A percentile compares a stretch with the other conserved stretches of the same genome.
Evolutionary conservation across 2,113 vertebrate species (phyloP).

Genomic region (Setophaga coronata): DNA sequence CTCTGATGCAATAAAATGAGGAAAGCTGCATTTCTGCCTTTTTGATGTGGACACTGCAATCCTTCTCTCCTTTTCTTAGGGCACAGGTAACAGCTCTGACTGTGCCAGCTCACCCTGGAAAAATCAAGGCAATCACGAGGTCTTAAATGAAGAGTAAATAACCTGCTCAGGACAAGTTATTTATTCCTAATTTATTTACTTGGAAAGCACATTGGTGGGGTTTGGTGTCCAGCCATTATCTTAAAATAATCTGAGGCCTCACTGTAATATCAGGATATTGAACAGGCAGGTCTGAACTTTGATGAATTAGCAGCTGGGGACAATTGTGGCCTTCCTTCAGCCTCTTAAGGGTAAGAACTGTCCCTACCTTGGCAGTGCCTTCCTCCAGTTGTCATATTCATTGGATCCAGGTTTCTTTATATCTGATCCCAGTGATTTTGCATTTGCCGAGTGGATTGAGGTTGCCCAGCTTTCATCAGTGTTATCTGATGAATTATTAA

Average conservation of each 20-base stretch:
- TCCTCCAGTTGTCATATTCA: fast-evolving
- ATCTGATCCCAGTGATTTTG: not conserved
- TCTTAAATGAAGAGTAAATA: not conserved
- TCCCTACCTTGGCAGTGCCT: not conserved
- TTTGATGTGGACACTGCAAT: not conserved
- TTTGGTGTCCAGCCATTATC: not conserved
- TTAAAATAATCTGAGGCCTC: not conserved
- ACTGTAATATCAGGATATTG: not conserved
- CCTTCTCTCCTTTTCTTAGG: not conserved
- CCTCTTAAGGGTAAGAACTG: not conserved
- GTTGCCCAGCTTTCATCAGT: not conserved
- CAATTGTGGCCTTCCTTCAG: fast-evolving
- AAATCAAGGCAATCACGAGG: not conserved
- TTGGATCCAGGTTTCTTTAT: not conserved
- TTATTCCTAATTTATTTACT: not conserved
- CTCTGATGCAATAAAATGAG: not conserved
- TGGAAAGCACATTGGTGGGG: not conserved
- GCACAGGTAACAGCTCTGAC: fast-evolving
- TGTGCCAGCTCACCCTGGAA: not conserved
- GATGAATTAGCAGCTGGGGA: not conserved
- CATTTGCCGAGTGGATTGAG: not conserved
- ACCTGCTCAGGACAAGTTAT: not conserved
- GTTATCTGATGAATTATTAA: not conserved
- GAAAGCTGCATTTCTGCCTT: not conserved
- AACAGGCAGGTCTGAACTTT: not conserved